Percentiles rank a stretch among this genome's conserved stretches.
phyloP scores from a whole-genome alignment of 1,140 invertebrate genomes.

The Himalopsyche phryganea region DNA sequence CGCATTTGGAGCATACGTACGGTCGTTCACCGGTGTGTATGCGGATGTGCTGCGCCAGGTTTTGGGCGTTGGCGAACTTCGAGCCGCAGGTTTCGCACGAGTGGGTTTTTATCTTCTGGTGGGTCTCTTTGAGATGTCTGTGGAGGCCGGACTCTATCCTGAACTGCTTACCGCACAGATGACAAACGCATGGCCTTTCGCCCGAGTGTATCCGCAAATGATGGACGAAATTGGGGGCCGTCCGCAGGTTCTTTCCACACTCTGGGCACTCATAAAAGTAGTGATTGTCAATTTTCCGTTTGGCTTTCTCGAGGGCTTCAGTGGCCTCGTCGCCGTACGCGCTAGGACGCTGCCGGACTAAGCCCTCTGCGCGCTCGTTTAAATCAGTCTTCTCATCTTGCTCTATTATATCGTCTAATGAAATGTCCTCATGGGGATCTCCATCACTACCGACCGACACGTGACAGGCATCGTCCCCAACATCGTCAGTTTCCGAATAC shows the following conservation, averaged over 20 bases:
- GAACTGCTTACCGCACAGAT: slow-evolving; percentile 72
- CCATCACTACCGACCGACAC: background rate
- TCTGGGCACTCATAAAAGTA: slow-evolving; percentile 53
- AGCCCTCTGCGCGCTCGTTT: background rate
- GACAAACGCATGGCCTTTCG: slow-evolving; percentile 69
- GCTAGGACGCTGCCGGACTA: background rate
- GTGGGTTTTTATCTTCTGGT: slow-evolving; percentile 58
- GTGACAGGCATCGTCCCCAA: background rate
- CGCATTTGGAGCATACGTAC: slow-evolving; percentile 57
- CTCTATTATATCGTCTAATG: background rate
- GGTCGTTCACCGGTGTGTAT: slow-evolving; percentile 64
- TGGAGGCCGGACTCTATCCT: slow-evolving; percentile 59
- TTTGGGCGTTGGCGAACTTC: slow-evolving; percentile 54
- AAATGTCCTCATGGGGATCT: background rate
- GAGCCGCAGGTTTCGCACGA: slow-evolving; percentile 53
- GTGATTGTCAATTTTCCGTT: slow-evolving; percentile 3
- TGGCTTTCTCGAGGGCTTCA: slow-evolving; percentile 12
- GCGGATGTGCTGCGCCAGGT: slow-evolving; percentile 59
- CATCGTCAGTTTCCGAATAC: background rate
- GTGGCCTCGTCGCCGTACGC: background rate
- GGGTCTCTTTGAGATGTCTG: slow-evolving; percentile 61
- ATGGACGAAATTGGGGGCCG: slow-evolving; percentile 57
- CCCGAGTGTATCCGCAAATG: slow-evolving; percentile 67
- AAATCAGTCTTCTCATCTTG: background rate
- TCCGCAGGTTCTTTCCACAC: slow-evolving; percentile 60